Conservation (phyloP, 2,797 vertebrate genomes). For the Mionectes olivaceus region DNA sequence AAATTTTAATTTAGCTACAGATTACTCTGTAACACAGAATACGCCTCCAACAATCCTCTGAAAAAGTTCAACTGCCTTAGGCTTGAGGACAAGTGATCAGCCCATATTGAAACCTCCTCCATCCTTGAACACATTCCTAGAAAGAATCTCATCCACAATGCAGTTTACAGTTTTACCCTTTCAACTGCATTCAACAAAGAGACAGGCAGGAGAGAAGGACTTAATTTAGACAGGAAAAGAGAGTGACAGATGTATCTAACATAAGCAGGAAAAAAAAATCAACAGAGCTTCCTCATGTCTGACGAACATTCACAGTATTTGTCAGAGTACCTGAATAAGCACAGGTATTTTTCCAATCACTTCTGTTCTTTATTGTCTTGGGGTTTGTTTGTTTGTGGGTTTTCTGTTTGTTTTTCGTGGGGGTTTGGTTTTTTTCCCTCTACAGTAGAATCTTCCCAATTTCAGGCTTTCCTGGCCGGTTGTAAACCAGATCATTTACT, state of each 20-base stretch:
- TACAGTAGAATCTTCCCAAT: not conserved
- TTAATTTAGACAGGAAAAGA: not conserved
- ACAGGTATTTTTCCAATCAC: not conserved
- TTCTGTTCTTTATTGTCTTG: not conserved
- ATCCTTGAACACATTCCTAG: not conserved
- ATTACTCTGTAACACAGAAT: not conserved
- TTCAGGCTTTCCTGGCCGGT: not conserved
- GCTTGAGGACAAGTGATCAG: not conserved
- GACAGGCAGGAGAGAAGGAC: not conserved
- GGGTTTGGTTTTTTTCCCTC: not conserved
- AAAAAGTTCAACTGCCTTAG: not conserved
- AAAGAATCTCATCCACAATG: not conserved
- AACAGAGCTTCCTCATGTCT: not conserved
- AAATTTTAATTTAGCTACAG: not conserved
- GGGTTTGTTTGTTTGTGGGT: no score
- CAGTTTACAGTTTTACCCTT: not conserved
- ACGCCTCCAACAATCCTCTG: not conserved
- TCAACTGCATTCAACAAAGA: not conserved
- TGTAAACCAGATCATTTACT: not conserved
- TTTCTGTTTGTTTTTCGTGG: not conserved
- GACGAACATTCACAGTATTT: not conserved
- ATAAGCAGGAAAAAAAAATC: accelerated
- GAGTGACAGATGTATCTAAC: not conserved
- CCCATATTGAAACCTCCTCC: not conserved
- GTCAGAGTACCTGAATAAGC: not conserved